These are phyloP conservation scores for Arenaria interpres DNA, from an alignment of 2,113 vertebrate species.

Conservation along the genomic window DNA sequence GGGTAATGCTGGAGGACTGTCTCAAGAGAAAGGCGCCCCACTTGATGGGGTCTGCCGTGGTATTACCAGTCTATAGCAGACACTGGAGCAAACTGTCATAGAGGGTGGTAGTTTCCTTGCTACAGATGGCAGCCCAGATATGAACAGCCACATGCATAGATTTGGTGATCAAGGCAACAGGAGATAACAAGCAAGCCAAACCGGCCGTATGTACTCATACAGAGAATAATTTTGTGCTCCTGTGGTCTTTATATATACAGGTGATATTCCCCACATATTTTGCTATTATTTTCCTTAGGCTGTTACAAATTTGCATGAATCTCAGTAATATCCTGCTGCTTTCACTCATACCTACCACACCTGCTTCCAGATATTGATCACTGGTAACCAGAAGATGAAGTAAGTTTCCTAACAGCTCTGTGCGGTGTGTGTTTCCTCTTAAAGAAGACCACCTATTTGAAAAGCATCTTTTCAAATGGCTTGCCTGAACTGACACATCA, in stretches of 20 bases:
- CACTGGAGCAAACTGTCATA: not conserved
- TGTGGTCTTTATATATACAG: not conserved
- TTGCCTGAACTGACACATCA: not conserved
- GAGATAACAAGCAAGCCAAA: not conserved
- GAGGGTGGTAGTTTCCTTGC: not conserved
- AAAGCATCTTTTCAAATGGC: not conserved
- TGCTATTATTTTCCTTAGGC: not conserved
- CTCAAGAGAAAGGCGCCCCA: not conserved
- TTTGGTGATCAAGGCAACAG: not conserved
- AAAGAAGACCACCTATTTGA: not conserved
- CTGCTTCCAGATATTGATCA: not conserved
- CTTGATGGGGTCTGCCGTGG: not conserved
- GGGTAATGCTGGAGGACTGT: rapidly evolving
- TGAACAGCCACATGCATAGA: not conserved
- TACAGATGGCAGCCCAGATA: rapidly evolving
- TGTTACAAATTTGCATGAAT: not conserved
- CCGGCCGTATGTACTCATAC: not conserved
- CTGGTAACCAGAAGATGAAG: not conserved
- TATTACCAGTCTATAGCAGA: not conserved
- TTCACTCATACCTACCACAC: not conserved
- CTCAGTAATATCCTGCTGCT: not conserved
- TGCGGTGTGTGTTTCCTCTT: not conserved
- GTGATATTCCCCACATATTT: not conserved
- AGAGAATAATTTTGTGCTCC: not conserved
- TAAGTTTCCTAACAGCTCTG: not conserved